These are phyloP conservation scores for Geotrypetes seraphini DNA, from an alignment of 2,797 vertebrate genomes.

Conservation along the genomic window DNA sequence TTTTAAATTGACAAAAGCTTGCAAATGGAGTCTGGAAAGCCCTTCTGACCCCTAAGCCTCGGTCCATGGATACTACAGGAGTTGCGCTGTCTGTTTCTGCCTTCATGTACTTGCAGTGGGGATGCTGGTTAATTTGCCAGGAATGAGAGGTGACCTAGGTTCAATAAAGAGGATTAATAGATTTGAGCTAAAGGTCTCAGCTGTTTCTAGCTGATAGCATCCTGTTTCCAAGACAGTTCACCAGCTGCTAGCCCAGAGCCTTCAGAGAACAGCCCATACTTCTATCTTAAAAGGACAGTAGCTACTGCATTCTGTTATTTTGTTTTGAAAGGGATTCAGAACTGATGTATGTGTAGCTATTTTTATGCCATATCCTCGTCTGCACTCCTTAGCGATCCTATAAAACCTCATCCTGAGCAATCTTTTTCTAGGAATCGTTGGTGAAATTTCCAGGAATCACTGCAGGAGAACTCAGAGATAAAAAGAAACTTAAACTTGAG, in stretches of 20 bases:
- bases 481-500: no score
- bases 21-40: slow-evolving; percentile 36
- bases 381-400: no score
- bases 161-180: slow-evolving; percentile 74
- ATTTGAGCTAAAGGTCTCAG: slow-evolving; percentile 64
- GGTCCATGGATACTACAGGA: slow-evolving; percentile 53
- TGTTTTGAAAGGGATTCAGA: no score
- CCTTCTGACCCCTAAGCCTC: slow-evolving; percentile 43
- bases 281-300: slow-evolving; percentile 1
- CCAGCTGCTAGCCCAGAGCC: slow-evolving; percentile 22
- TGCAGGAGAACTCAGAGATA: no score
- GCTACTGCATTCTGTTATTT: no score
- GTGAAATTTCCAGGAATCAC: no score
- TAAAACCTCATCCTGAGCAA: no score
- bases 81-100: slow-evolving; percentile 19
- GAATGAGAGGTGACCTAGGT: slow-evolving; percentile 60
- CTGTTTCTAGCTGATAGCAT: slow-evolving; percentile 61
- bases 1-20: slow-evolving; percentile 56
- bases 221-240: slow-evolving; percentile 41
- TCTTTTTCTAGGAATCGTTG: no score
- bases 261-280: slow-evolving; percentile 11
- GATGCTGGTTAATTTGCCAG: slow-evolving; percentile 60
- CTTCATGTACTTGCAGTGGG: slow-evolving; percentile 54
- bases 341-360: no score
- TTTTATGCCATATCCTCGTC: no score